phyloP scores from a whole-genome alignment of 1,140 invertebrate species.

The Oncopodura yosiiana region DNA sequence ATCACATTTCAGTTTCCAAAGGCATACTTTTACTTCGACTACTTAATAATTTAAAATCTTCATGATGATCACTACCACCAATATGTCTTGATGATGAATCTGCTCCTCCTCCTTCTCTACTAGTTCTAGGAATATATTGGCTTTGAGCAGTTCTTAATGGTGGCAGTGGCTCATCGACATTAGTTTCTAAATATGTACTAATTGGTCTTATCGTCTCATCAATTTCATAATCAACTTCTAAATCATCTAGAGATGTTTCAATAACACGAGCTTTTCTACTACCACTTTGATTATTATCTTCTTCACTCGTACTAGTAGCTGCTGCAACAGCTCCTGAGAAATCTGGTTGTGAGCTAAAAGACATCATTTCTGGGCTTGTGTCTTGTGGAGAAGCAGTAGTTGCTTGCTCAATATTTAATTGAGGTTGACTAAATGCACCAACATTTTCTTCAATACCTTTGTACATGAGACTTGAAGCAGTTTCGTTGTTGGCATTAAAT shows the following conservation, averaged over 20 bases:
- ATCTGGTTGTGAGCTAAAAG: background rate
- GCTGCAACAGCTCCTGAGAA: too few species aligned
- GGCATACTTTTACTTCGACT: constrained; percentile 33
- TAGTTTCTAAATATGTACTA: constrained; percentile 34
- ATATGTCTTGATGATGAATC: background rate
- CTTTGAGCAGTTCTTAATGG: constrained; percentile 25
- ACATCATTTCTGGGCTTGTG: constrained; percentile 5
- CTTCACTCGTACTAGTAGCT: background rate
- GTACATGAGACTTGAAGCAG: background rate
- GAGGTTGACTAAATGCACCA: constrained; percentile 7
- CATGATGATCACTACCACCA: background rate
- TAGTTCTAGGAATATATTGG: constrained; percentile 26
- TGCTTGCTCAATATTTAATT: too few species aligned
- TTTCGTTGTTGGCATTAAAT: background rate
- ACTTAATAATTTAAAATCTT: constrained; percentile 29
- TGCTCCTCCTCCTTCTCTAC: background rate
- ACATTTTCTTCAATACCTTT: background rate
- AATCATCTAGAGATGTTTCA: constrained; percentile 35
- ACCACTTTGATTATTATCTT: constrained; percentile 12
- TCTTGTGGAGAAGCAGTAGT: background rate
- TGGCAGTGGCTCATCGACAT: constrained; percentile 18
- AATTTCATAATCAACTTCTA: constrained; percentile 29
- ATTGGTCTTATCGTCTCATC: constrained; percentile 31
- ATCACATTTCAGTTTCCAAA: constrained; percentile 35
- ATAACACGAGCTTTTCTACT: constrained; percentile 21